phyloP scores from a whole-genome alignment of 2,888 invertebrate species.

The Cryptocephalus moraei region DNA sequence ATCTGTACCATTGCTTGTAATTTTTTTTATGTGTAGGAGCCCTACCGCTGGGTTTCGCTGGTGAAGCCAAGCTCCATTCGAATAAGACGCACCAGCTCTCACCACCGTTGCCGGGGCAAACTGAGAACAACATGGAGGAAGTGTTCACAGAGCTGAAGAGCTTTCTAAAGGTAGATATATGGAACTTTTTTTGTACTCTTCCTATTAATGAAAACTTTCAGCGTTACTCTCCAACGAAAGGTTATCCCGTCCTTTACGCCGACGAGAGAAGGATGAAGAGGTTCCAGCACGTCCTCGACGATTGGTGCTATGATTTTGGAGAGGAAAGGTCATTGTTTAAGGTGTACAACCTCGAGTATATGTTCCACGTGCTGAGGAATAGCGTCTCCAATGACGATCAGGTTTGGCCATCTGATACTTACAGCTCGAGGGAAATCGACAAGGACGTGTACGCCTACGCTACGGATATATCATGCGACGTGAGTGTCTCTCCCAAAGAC shows the following conservation, averaged over 20 bases:
- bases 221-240: not conserved
- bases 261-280: constrained; percentile 18
- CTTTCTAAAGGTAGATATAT: constrained; percentile 29
- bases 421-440: constrained; percentile 29
- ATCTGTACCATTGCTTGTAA: not conserved
- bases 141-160: constrained; percentile 35
- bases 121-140: constrained; percentile 24
- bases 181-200: too few species aligned
- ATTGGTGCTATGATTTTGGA: constrained; percentile 19
- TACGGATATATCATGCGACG: constrained; percentile 32
- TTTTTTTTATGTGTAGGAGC: constrained; percentile 12
- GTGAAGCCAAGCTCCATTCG: constrained; percentile 36
- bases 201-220: too few species aligned
- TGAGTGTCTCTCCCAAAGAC: constrained; percentile 14
- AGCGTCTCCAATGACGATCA: constrained; percentile 14
- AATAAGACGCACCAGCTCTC: constrained; percentile 40
- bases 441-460: constrained; percentile 33
- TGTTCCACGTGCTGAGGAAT: constrained; percentile 30
- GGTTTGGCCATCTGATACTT: constrained; percentile 19
- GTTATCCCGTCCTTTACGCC: constrained; percentile 19
- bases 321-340: constrained; percentile 13
- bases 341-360: constrained; percentile 30
- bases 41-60: constrained; percentile 38
- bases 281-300: constrained; percentile 31
- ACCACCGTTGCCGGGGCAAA: constrained; percentile 33